Evolutionary conservation across 1,140 invertebrate species (phyloP).

Genomic region (Drosophila malerkotliana): DNA sequence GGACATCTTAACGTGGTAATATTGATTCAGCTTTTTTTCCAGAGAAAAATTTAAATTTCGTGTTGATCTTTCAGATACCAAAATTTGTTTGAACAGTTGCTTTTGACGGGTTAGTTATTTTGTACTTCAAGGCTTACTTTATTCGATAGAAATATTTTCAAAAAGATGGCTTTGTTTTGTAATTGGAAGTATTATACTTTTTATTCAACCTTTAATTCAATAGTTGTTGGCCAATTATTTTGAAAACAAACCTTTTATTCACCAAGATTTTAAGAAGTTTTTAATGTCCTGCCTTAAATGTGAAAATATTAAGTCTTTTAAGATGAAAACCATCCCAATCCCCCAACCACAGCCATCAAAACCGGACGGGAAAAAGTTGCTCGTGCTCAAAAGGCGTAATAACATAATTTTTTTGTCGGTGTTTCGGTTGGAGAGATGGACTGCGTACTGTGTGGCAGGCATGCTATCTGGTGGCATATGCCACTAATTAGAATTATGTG

Average conservation of each 20-base stretch:
- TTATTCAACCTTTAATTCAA: no score
- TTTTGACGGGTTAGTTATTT: background rate
- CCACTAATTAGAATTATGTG: slow-evolving; percentile 76
- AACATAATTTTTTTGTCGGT: slow-evolving; percentile 67
- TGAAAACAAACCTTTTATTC: no score
- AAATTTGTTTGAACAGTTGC: slow-evolving; percentile 1
- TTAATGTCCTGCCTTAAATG: background rate
- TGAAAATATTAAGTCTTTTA: no score
- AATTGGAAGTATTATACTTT: no score
- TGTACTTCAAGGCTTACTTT: background rate
- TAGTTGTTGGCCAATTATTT: no score
- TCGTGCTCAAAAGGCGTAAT: slow-evolving; percentile 72
- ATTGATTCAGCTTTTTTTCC: background rate
- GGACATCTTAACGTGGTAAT: slow-evolving; percentile 41
- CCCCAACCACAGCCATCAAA: slow-evolving; percentile 6
- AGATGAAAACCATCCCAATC: background rate
- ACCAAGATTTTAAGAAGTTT: no score
- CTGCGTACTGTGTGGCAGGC: slow-evolving; percentile 17
- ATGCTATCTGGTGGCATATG: slow-evolving; percentile 57
- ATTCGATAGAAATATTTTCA: background rate
- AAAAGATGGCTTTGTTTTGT: no score
- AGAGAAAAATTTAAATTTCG: slow-evolving; percentile 25
- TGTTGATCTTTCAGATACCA: slow-evolving; percentile 15
- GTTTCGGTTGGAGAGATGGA: slow-evolving; percentile 18
- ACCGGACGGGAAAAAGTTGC: slow-evolving; percentile 51